Evolutionary conservation across 2,888 invertebrate genomes (phyloP), one percentile per base, ranked within the genome.

Genomic region (Physocephala rufipes): DNA sequence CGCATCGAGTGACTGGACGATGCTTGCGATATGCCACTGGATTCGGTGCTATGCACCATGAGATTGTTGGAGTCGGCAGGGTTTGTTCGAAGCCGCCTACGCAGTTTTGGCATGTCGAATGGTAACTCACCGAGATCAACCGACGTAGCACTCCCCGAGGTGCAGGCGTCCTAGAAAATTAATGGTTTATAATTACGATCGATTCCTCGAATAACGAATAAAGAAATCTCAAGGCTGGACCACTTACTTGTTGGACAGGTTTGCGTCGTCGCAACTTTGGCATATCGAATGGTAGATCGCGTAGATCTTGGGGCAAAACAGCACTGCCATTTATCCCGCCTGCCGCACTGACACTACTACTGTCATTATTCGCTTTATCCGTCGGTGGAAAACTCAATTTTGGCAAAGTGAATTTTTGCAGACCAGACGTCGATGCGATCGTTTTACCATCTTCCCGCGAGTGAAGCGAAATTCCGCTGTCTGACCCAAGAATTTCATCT

Each of bases 71-170:
- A 82, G 71, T 85, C 85, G 13, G 80, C 79, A 69, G 84, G 86
- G 71, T 86, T 85, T 75, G 91, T 90, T 76, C 94, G 89, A 79
- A 94, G 86, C 75, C 94, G 90, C 67, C 95, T 88, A 74, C 94
- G 89, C 71, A 95, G 87, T 86, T 95, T 95, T 43, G 95, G 95
- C 95, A 95, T 95, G 84, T 95, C 95, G 84, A 95, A 95, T 71
- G 95, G 95, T 82, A 95, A 88, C 83, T 95, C 91, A 75, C 92
- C 89, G 67, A 95, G 87, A 82, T 95, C 95, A 58, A 94, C 92
- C 16, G 91, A 91, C 12, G 91, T 91, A 55, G 91, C 90, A 80
- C 91, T 91, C 51, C 91, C 90, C 7, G 91, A 91, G 76, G 93
- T 93, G 68, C 92, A 92, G 13, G 84, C 82, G 30, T 85, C 86